Conservation (phyloP, 1,140 invertebrate genomes). For the Bicyclus anynana region DNA sequence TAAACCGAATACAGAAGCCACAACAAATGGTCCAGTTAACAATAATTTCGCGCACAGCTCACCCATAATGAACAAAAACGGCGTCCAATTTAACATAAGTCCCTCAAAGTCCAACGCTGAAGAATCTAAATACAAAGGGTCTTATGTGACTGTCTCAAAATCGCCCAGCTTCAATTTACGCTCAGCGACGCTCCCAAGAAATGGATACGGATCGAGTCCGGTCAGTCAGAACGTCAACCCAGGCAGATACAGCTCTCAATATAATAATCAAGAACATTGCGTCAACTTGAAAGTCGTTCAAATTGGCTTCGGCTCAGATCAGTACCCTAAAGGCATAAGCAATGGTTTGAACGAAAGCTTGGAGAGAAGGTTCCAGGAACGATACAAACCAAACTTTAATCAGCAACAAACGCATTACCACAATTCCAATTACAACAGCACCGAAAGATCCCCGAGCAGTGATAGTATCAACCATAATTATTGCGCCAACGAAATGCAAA, state of each 20-base stretch:
- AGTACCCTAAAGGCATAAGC: conserved; percentile 67
- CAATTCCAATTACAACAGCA: conserved; percentile 65
- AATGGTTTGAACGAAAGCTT: conserved; percentile 76
- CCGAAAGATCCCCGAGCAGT: conserved; percentile 62
- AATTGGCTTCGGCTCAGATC: conserved; percentile 72
- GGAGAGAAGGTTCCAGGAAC: conserved; percentile 67
- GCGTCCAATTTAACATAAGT: conserved; percentile 70
- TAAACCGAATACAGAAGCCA: conserved; percentile 35
- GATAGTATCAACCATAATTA: conserved; percentile 70
- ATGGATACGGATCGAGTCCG: conserved; percentile 78
- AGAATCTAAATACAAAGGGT: conserved; percentile 66
- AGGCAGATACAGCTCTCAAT: conserved; percentile 73
- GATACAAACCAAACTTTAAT: conserved; percentile 66
- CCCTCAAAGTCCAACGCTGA: conserved; percentile 69
- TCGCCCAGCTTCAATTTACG: conserved; percentile 78
- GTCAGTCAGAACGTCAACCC: conserved; percentile 67
- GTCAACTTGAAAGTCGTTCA: conserved; percentile 76
- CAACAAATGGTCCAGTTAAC: conserved; percentile 46
- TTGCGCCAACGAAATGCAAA: conserved; percentile 61
- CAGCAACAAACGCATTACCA: conserved; percentile 58
- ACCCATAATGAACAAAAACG: conserved; percentile 70
- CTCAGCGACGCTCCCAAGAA: conserved; percentile 84
- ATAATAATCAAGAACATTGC: conserved; percentile 75
- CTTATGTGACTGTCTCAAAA: conserved; percentile 57
- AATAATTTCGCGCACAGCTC: conserved; percentile 72